Percentiles rank a stretch among this genome's conserved stretches.
These are phyloP conservation scores for Pygoscelis antarcticus DNA, from an alignment of 2,113 vertebrate genomes.

Conservation along the genomic window DNA sequence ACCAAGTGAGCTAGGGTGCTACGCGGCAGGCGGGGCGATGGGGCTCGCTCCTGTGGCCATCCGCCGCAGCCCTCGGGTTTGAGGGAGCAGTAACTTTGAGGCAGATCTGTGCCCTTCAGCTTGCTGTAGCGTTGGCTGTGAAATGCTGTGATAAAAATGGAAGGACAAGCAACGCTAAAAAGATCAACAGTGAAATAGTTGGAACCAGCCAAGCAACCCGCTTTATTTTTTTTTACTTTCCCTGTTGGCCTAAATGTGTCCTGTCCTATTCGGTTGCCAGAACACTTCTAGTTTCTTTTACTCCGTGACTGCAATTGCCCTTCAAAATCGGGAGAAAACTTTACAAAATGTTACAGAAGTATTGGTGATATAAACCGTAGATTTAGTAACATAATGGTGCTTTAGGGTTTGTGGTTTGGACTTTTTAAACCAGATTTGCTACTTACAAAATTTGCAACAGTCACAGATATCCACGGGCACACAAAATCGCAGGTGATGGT, in stretches of 20 bases:
- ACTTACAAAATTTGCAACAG: background rate
- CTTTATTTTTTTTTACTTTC: background rate
- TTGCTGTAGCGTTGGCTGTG: background rate
- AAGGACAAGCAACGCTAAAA: background rate
- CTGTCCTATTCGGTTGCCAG: background rate
- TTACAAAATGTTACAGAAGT: background rate
- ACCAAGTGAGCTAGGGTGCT: background rate
- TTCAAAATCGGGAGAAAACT: background rate
- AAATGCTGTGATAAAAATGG: background rate
- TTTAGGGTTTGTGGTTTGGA: background rate
- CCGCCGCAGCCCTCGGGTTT: background rate
- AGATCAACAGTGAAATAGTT: background rate
- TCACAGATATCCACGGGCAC: background rate
- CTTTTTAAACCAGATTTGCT: background rate
- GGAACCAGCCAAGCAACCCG: background rate
- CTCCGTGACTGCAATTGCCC: background rate
- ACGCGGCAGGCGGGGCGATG: accelerated
- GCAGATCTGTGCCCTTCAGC: background rate
- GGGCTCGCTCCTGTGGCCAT: accelerated
- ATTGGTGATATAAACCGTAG: background rate
- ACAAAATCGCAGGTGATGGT: accelerated
- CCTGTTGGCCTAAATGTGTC: background rate
- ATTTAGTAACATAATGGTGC: background rate
- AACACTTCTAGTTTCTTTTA: background rate
- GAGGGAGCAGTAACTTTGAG: background rate